phyloP scores from a whole-genome alignment of 2,888 invertebrate genomes.

The Lucinisca nassula region DNA sequence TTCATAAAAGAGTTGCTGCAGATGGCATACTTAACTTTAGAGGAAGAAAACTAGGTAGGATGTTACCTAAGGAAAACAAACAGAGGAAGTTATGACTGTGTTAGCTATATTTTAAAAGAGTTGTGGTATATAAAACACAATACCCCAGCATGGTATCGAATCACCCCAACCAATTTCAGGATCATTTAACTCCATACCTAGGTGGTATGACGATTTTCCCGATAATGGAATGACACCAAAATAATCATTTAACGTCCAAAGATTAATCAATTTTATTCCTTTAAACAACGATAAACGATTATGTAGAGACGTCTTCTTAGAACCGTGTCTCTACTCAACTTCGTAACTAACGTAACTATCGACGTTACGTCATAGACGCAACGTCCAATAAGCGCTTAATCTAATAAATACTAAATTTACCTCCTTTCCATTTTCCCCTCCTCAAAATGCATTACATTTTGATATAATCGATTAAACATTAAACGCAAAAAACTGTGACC shows the following conservation, averaged over 20 bases:
- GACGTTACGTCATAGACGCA: background rate
- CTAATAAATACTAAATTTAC: background rate
- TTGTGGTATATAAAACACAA: too few relatives aligned
- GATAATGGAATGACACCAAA: background rate
- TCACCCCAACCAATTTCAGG: too few relatives aligned
- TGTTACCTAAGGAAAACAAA: too few relatives aligned
- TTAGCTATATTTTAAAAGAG: too few relatives aligned
- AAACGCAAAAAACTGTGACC: background rate
- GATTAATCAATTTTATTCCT: background rate
- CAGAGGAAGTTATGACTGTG: too few relatives aligned
- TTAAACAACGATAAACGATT: background rate
- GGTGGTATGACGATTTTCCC: slow-evolving; percentile 4
- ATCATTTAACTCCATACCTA: too few relatives aligned
- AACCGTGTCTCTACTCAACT: background rate
- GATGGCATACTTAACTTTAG: too few relatives aligned
- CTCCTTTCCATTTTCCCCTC: background rate
- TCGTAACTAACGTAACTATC: background rate
- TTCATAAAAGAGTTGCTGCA: too few relatives aligned
- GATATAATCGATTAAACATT: background rate
- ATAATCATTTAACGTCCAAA: background rate
- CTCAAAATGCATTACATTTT: background rate
- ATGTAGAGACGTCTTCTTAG: background rate
- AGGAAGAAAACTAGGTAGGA: too few relatives aligned
- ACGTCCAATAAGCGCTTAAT: background rate
- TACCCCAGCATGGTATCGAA: too few relatives aligned